These are phyloP conservation scores for Trachymyrmex septentrionalis DNA, from an alignment of 1,140 invertebrate species.

Conservation along the genomic window DNA sequence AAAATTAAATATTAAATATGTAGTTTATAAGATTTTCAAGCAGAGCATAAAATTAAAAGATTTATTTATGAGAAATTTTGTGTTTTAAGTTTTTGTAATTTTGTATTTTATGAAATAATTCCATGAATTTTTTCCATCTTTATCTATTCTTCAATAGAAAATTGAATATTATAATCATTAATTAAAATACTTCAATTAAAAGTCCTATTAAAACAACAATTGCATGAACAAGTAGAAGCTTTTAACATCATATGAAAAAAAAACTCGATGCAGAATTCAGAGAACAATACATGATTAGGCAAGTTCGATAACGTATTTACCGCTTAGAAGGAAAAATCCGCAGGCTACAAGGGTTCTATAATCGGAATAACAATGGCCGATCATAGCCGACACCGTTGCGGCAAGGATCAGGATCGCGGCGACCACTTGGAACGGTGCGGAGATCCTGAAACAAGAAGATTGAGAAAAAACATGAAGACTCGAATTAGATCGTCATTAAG, in stretches of 20 bases:
- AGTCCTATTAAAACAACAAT: neutral
- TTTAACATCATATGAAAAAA: neutral
- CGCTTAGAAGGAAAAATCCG: slow-evolving; percentile 89
- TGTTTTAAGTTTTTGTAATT: neutral
- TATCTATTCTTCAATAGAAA: too few relatives aligned
- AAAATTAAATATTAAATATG: too few relatives aligned
- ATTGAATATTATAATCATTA: neutral
- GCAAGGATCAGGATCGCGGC: slow-evolving; percentile 87
- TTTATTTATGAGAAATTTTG: neutral
- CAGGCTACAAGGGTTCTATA: slow-evolving; percentile 89
- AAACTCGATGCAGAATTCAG: neutral
- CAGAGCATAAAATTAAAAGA: neutral
- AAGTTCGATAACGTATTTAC: slow-evolving; percentile 83
- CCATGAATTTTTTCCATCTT: too few relatives aligned
- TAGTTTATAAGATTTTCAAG: neutral
- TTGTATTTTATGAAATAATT: too few relatives aligned
- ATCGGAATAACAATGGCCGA: slow-evolving; percentile 89
- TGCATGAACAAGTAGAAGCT: neutral
- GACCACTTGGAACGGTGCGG: slow-evolving; percentile 88
- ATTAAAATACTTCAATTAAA: neutral
- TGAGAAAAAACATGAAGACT: neutral
- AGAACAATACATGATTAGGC: neutral
- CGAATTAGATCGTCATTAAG: neutral
- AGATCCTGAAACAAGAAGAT: slow-evolving; percentile 87
- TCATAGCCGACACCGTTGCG: slow-evolving; percentile 88